Conservation (phyloP, 2,888 invertebrate genomes). For the Drosophila paucipuncta region DNA sequence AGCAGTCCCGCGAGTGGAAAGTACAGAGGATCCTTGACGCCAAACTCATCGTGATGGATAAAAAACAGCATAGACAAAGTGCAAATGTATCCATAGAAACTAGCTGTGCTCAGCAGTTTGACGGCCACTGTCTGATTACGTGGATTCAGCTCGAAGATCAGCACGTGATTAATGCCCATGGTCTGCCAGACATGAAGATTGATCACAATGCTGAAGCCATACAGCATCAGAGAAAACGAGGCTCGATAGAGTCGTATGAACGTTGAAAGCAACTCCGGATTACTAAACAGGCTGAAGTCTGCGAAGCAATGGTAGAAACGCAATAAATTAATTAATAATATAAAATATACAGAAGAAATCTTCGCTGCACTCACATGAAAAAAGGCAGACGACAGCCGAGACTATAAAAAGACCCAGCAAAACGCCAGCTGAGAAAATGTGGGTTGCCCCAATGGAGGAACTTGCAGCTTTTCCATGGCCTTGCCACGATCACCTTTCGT, state of each 20-base stretch:
- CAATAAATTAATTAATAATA: too few relatives aligned
- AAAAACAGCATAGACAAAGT: slow-evolving; percentile 90
- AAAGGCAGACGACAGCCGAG: slow-evolving; percentile 91
- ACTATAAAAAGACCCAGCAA: slow-evolving; percentile 96
- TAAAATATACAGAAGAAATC: background rate
- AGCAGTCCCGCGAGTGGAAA: slow-evolving; percentile 93
- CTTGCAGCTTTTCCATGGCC: slow-evolving; percentile 98
- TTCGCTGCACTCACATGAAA: slow-evolving; percentile 88
- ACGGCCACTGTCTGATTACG: slow-evolving; percentile 95
- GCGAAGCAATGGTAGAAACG: background rate
- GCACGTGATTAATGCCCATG: slow-evolving; percentile 97
- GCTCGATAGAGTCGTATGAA: slow-evolving; percentile 96
- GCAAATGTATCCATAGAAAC: slow-evolving; percentile 96
- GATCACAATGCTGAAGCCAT: slow-evolving; percentile 95
- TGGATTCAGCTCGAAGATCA: slow-evolving; percentile 98
- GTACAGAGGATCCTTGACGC: slow-evolving; percentile 92
- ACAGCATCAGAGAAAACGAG: slow-evolving; percentile 94
- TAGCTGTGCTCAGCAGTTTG: slow-evolving; percentile 94
- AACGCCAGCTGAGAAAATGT: slow-evolving; percentile 97
- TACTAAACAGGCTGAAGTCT: slow-evolving; percentile 6
- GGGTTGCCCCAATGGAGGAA: slow-evolving; percentile 96
- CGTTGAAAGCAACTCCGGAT: slow-evolving; percentile 83
- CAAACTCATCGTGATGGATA: slow-evolving; percentile 88
- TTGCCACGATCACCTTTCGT: slow-evolving; percentile 96
- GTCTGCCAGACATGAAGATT: slow-evolving; percentile 98